These are phyloP conservation scores for Rhinichthys osculus DNA, from an alignment of 2,797 vertebrate genomes.

Conservation along the genomic window DNA sequence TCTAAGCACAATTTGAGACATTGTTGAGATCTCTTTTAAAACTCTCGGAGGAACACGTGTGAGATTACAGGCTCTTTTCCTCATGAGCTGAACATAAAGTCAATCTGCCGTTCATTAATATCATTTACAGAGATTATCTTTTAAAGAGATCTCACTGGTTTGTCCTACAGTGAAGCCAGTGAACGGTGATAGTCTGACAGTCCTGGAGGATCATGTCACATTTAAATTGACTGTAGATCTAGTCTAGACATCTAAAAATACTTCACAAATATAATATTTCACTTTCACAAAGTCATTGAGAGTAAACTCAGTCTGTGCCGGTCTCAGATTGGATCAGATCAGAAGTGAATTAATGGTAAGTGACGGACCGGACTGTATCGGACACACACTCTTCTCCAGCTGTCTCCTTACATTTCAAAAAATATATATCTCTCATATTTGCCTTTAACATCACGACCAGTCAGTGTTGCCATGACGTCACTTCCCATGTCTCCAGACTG, in stretches of 20 bases:
- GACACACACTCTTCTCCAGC: conserved; percentile 12
- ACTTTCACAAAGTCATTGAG: conserved; percentile 16
- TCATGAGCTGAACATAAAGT: not conserved
- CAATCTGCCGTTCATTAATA: not conserved
- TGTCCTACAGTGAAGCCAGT: not conserved
- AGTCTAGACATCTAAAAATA: conserved; percentile 19
- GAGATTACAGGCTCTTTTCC: not conserved
- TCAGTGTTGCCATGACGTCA: not conserved
- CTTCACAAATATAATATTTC: conserved; percentile 21
- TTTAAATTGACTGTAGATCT: conserved; percentile 4
- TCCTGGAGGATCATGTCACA: not conserved
- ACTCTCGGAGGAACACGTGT: too few relatives aligned
- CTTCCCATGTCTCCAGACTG: not conserved
- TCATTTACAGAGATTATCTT: not conserved
- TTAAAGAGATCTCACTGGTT: not conserved
- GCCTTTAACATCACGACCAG: not conserved
- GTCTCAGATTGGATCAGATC: not conserved
- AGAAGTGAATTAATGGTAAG: not conserved
- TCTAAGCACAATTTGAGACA: too few relatives aligned
- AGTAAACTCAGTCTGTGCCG: not conserved
- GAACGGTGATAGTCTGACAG: not conserved
- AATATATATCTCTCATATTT: not conserved
- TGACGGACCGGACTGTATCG: not conserved
- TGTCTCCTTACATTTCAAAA: not conserved
- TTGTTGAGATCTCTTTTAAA: too few relatives aligned